Conservation (phyloP, 2,888 invertebrate genomes). For the Siphlonurus alternatus region DNA sequence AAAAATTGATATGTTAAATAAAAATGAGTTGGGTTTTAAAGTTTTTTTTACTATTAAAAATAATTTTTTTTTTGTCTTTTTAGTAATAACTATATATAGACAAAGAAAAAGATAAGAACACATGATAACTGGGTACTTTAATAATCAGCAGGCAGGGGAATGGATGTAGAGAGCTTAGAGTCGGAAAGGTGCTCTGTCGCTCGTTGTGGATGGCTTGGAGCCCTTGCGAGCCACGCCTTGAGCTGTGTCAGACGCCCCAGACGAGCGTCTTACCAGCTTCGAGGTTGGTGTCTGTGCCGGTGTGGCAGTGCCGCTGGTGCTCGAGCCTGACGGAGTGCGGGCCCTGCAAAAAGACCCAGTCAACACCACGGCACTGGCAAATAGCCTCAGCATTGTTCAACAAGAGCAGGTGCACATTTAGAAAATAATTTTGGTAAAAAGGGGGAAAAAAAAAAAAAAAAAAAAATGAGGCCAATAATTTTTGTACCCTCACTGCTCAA, state of each 20-base stretch:
- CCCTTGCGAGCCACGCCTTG: conserved; percentile 30
- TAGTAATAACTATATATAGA: background rate
- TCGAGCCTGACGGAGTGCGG: conserved; percentile 57
- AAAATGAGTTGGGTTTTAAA: background rate
- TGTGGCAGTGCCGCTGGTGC: conserved; percentile 40
- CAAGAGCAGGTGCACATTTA: too few species aligned
- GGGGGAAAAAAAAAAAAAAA: background rate
- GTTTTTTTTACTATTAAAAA: background rate
- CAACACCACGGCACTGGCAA: too few species aligned
- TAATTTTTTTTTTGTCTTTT: background rate
- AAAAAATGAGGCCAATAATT: background rate
- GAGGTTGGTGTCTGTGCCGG: conserved; percentile 30
- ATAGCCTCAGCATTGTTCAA: too few species aligned
- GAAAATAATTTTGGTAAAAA: too few species aligned
- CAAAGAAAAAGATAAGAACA: background rate
- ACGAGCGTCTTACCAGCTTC: conserved; percentile 44
- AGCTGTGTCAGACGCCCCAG: conserved; percentile 48
- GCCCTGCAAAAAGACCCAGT: conserved; percentile 38
- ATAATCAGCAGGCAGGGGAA: background rate
- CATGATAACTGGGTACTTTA: too few species aligned
- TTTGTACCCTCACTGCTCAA: too few species aligned
- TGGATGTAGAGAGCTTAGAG: conserved; percentile 31
- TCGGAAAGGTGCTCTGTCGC: conserved; percentile 52
- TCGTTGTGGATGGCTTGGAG: conserved; percentile 20
- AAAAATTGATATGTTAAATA: background rate